Base-by-base conservation (phyloP, 2,113 vertebrate species). In the Colossoma macropomum region DNA sequence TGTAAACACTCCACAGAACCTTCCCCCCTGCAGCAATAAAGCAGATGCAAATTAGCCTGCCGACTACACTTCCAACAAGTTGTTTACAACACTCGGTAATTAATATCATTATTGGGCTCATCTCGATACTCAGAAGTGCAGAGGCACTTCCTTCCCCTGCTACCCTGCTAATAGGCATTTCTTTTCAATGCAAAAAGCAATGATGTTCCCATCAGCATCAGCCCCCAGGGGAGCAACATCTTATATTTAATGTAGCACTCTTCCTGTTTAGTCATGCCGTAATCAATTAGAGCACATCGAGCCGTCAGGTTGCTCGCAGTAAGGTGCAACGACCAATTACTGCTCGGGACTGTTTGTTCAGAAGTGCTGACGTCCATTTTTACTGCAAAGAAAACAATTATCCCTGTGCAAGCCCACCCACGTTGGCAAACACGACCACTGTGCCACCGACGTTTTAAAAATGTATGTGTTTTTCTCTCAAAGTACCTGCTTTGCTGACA, bases 401-500 rank as follows among this genome's bases (percentile, higher is more conserved):
- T 75, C 84, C 69, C 1, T 66, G 21, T 19, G 63, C 27, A 54
- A 77, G 70, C 72, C 54, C 16, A 75, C 71, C 54, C 65, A 68
- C 27, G 80, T 77, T 52, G 84, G 71, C 84, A 85, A 79, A 79
- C 63, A 63, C 30, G 28, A 70, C 34, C 66, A 82, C 85, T 48
- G 50, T 68, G 75, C 82, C 71, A 85, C 89, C 82, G 82, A 25
- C 10, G 50, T 62, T 77, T 87, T 56, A 84, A 89, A 89, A 86
- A 79, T 79, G 41, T 32, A 91, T 79, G 41, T 28, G 25, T 38
- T 88, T 89, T 89, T 77, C 86, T 85, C 76, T 85, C 79, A 71
- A 86, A 89, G 83, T 82, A 72, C 81, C 48, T 56, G 23, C 76
- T 69, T 86, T 86, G 89, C 89, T 88, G 87, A 89, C 75, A 45